Base-by-base conservation (phyloP, 2,113 vertebrate species). In the Macquaria australasica region DNA sequence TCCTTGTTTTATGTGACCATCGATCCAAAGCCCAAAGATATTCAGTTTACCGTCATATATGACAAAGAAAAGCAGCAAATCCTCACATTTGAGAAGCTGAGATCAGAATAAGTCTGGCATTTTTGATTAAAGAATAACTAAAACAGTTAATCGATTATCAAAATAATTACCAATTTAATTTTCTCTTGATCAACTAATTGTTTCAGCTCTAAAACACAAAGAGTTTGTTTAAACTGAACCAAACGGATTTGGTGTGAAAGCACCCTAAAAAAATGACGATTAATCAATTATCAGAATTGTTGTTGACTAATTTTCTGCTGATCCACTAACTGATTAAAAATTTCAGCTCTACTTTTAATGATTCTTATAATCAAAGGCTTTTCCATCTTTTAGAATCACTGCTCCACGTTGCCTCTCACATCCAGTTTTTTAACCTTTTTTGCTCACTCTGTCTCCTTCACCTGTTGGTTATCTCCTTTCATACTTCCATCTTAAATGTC, bases 401-500 rank as follows among this genome's bases (percentile, higher is more conserved):
- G 53, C 39, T 84, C 6, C 53, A 37, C 28, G 37, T 55, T 23
- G 0, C 8, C 6, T 10, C 12, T 53, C 45, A 41, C 63, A 64
- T 50, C 21, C 62, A 41, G 23, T 78, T 14, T 60, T 62, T 6
- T 15, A 5, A 11, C 51, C n/a, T n/a, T 70, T 59, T 55, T 66
- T 69, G 12, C 14, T 48, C 39, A 8, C 28, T n/a, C 6, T 20
- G 10, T 62, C 25, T 73, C 62, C 28, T 11, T 60, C 76, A n/a
- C 20, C 31, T 31, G 37, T 50, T 75, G 43, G 21, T 79, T 60
- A 39, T 72, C 63, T 79, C 43, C 66, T 73, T 31, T 68, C 34
- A 31, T 63, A 45, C 39, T 23, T 80, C 31, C 25, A 48, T 69
- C 68, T 77, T 23, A 68, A 48, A 74, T 48, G 20, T 77, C 64